These are phyloP conservation scores for Glaucidium brasilianum DNA, from an alignment of 2,113 vertebrate genomes.

Conservation along the genomic window DNA sequence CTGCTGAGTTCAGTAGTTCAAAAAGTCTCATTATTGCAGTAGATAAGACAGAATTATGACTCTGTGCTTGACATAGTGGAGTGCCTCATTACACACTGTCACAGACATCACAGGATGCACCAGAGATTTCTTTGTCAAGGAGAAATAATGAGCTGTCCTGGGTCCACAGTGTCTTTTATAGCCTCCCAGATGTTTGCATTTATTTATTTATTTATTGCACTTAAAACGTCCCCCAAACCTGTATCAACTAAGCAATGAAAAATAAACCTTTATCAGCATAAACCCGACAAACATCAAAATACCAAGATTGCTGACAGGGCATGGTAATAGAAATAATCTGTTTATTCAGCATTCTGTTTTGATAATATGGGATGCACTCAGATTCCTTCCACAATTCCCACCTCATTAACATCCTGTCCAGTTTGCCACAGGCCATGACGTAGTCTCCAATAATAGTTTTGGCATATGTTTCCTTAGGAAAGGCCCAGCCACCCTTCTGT, in stretches of 20 bases:
- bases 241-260: conserved; percentile 43
- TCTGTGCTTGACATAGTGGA: conserved; percentile 30
- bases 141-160: conserved; percentile 64
- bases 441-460: conserved; percentile 51
- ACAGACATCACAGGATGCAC: conserved; percentile 47
- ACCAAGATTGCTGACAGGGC: conserved; percentile 5
- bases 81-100: conserved; percentile 44
- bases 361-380: background rate
- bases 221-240: background rate
- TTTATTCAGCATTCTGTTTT: conserved; percentile 26
- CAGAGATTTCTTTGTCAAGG: conserved; percentile 29
- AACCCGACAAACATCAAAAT: conserved; percentile 44
- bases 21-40: conserved; percentile 28
- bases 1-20: conserved; percentile 7
- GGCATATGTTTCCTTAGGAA: conserved; percentile 62
- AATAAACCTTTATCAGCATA: conserved; percentile 20
- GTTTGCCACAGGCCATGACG: conserved; percentile 46
- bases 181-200: background rate
- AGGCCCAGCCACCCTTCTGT: conserved; percentile 31
- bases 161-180: background rate
- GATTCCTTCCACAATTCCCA: conserved; percentile 7
- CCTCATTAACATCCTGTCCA: conserved; percentile 42
- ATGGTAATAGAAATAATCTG: conserved; percentile 4
- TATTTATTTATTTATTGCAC: background rate
- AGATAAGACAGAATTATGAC: conserved; percentile 15